Evolutionary conservation across 1,140 invertebrate species (phyloP).

Genomic region (Araneus ventricosus): DNA sequence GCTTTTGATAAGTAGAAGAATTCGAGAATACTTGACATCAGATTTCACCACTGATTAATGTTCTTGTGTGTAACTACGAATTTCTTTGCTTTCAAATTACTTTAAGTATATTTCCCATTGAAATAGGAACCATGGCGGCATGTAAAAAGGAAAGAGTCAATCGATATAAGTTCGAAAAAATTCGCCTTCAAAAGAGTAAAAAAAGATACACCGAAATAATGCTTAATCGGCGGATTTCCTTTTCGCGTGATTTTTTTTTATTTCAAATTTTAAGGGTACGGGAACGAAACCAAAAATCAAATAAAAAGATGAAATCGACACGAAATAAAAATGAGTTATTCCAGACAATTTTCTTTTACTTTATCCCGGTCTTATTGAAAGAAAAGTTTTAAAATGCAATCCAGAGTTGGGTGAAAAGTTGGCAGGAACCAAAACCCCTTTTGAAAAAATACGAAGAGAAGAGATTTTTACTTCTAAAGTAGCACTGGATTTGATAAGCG

Average conservation of each 20-base stretch:
- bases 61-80: too few relatives aligned
- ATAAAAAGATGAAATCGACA: background rate
- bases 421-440: background rate
- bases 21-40: too few relatives aligned
- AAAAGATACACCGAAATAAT: conserved; percentile 2
- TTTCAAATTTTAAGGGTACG: background rate
- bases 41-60: too few relatives aligned
- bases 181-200: background rate
- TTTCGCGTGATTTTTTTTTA: background rate
- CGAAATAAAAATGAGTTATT: background rate
- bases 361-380: background rate
- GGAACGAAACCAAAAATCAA: background rate
- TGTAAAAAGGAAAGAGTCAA: background rate
- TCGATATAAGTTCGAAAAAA: background rate
- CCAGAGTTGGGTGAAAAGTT: background rate
- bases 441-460: background rate
- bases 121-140: too few relatives aligned
- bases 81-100: too few relatives aligned
- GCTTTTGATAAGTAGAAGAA: too few relatives aligned
- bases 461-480: background rate
- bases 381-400: conserved; percentile 51
- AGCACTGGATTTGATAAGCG: background rate
- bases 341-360: too few relatives aligned
- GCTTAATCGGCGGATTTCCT: background rate
- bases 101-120: too few relatives aligned